These are phyloP conservation scores for Mandrillus leucophaeus DNA, from an alignment of 2,113 vertebrate genomes.

Conservation along the genomic window DNA sequence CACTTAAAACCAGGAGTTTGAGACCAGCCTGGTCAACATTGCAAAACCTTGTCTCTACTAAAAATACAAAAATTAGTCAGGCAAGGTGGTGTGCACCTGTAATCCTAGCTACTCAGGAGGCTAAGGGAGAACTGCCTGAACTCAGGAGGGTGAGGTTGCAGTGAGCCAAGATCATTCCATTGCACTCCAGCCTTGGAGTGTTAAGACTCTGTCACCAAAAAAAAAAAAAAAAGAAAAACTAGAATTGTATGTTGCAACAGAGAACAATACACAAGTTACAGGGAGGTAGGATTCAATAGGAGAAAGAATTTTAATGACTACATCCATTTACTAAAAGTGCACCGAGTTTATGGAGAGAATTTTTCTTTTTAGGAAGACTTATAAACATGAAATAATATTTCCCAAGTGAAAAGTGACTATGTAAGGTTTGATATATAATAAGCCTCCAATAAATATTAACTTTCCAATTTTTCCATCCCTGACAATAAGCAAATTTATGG, in stretches of 20 bases:
- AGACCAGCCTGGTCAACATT: too few relatives aligned
- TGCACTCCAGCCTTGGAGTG: too few relatives aligned
- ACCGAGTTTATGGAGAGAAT: neutral
- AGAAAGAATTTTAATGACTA: neutral
- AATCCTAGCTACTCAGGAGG: too few relatives aligned
- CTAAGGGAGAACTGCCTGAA: too few relatives aligned
- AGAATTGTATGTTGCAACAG: neutral
- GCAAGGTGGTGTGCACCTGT: too few relatives aligned
- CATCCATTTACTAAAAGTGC: neutral
- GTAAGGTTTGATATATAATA: neutral
- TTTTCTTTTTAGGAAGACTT: neutral
- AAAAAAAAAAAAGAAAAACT: too few relatives aligned
- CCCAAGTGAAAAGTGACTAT: neutral
- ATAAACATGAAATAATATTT: constrained; percentile 1
- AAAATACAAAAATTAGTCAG: too few relatives aligned
- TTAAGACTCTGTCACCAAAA: too few relatives aligned
- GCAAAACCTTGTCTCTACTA: neutral
- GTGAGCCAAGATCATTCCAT: too few relatives aligned
- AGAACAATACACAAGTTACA: neutral
- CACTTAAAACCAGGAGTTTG: too few relatives aligned
- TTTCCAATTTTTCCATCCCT: neutral
- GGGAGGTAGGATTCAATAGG: neutral
- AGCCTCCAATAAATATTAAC: neutral
- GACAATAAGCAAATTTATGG: neutral
- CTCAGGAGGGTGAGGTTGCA: too few relatives aligned